Evolutionary conservation across 2,797 vertebrate genomes (phyloP).

Genomic region (Helostoma temminkii): DNA sequence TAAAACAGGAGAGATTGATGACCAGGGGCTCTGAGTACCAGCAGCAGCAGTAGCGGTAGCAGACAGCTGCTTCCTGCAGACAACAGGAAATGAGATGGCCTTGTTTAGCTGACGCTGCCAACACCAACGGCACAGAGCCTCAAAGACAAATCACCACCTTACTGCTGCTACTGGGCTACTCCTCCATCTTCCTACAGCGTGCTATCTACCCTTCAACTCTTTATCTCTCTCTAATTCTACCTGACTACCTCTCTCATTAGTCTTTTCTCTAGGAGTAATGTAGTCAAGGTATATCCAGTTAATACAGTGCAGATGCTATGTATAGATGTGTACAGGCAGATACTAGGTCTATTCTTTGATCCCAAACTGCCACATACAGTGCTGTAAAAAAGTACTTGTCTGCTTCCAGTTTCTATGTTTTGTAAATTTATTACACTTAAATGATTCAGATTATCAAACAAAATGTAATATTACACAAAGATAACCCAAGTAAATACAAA

Average conservation of each 20-base stretch:
- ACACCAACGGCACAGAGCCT: constrained; percentile 70
- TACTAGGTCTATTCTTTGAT: constrained; percentile 14
- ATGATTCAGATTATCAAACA: no score
- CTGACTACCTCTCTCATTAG: constrained; percentile 56
- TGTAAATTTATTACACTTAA: no score
- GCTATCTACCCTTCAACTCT: constrained; percentile 52
- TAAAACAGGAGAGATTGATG: constrained; percentile 86
- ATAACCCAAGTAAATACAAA: no score
- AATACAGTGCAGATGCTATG: constrained; percentile 15
- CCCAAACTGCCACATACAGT: constrained; percentile 11
- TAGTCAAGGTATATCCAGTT: constrained; percentile 33
- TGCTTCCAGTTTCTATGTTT: no score
- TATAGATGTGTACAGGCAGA: constrained; percentile 26
- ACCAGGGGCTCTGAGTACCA: constrained; percentile 76
- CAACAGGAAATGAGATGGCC: constrained; percentile 87
- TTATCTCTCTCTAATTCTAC: constrained; percentile 59
- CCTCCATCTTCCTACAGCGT: constrained; percentile 65
- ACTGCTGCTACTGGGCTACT: constrained; percentile 53
- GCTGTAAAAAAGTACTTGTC: no score
- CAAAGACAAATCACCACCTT: constrained; percentile 83
- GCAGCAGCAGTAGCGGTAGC: constrained; percentile 64
- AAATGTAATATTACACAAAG: no score
- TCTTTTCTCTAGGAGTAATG: constrained; percentile 45
- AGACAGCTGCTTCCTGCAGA: constrained; percentile 85
- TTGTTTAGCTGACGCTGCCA: constrained; percentile 83